A percentile compares a stretch with the other conserved stretches of the same genome.
These are phyloP conservation scores for Edolisoma coerulescens DNA, from an alignment of 2,113 vertebrate genomes.

Conservation along the genomic window DNA sequence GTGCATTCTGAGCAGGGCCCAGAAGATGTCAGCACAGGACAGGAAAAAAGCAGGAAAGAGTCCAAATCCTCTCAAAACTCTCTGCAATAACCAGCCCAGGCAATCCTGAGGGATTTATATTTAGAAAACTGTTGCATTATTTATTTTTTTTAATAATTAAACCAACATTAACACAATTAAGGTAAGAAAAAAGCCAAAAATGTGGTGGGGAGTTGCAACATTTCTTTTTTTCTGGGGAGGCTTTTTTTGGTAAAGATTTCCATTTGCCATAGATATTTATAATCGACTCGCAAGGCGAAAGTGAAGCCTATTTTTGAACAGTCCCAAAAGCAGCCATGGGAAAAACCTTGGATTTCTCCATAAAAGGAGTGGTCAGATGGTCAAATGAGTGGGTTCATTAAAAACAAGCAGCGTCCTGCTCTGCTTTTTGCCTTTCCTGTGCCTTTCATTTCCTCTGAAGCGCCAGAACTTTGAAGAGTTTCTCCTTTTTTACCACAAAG, in stretches of 20 bases:
- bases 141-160: background rate
- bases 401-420: conserved; percentile 27
- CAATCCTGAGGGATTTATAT: background rate
- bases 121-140: background rate
- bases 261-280: background rate
- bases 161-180: background rate
- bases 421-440: background rate
- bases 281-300: background rate
- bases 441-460: background rate
- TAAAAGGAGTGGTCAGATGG: conserved; percentile 47
- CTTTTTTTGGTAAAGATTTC: background rate
- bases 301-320: background rate
- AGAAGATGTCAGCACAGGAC: conserved; percentile 47
- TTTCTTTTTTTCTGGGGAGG: background rate
- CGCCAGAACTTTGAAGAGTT: background rate
- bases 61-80: background rate
- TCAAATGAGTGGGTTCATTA: conserved; percentile 20
- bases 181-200: background rate
- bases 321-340: conserved; percentile 14
- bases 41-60: background rate
- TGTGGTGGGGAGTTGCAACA: background rate
- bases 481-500: background rate
- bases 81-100: background rate
- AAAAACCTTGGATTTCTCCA: conserved; percentile 41
- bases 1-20: background rate